These are phyloP conservation scores for Remorina albescens DNA, from an alignment of 2,797 vertebrate genomes.

Conservation along the genomic window DNA sequence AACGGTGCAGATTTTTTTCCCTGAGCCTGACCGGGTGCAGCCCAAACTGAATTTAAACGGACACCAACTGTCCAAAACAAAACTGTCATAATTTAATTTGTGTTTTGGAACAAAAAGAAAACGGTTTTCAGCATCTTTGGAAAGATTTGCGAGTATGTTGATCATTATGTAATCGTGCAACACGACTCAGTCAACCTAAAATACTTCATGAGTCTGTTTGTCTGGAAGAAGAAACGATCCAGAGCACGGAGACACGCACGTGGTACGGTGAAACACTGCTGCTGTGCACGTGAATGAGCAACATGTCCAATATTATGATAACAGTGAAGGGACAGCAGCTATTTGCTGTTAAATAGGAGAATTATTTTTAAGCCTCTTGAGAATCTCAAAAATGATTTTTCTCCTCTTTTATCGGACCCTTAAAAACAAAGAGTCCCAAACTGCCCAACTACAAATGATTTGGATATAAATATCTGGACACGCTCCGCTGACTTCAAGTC, in stretches of 20 bases:
- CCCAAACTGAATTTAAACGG: neutral
- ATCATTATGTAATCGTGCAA: neutral
- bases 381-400: slow-evolving; percentile 50
- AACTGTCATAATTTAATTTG: no score
- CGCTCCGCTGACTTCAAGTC: slow-evolving; percentile 47
- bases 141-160: neutral
- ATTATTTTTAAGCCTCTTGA: slow-evolving; percentile 62
- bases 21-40: no score
- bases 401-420: slow-evolving; percentile 58
- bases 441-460: slow-evolving; percentile 56
- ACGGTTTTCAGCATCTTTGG: slow-evolving; percentile 3
- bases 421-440: slow-evolving; percentile 55
- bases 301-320: slow-evolving; percentile 63
- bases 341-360: slow-evolving; percentile 61
- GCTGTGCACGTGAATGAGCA: slow-evolving; percentile 35
- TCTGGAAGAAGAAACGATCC: slow-evolving; percentile 12
- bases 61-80: no score
- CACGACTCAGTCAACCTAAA: slow-evolving; percentile 7
- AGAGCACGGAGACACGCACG: neutral
- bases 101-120: no score
- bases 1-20: neutral
- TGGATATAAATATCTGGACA: slow-evolving; percentile 58
- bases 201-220: slow-evolving; percentile 17
- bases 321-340: slow-evolving; percentile 38
- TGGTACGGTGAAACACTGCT: slow-evolving; percentile 23